Base-by-base conservation (phyloP, 2,888 invertebrate species). In the Strigamia maritima region DNA sequence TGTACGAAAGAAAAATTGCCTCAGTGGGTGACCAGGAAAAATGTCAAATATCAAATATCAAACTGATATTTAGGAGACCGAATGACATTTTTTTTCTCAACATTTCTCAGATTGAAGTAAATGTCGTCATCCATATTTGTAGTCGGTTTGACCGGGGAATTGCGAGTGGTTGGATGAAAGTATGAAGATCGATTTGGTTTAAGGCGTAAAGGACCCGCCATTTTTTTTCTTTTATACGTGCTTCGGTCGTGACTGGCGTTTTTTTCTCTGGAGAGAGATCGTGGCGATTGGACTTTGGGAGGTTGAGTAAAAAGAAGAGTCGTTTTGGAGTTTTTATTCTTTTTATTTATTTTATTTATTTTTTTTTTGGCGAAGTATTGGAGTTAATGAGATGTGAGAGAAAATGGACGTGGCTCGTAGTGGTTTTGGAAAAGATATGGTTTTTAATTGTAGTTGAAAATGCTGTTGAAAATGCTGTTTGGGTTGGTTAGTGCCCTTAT, bases 131-230 rank as follows among this genome's bases (percentile, higher is more conserved):
- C 60, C 22, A 60, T 60, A 60, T 60, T 60, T 60, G 60, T 60
- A 60, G 8, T 19, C 19, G 24, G 60, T 19, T 60, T 60, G 60
- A 49, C 49, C 19, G 60, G 24, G 60, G n/a, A 44, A 44, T 44
- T 44, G 14, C n/a, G 16, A 44, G 16, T 44, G 16, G 44, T 16
- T 44, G 44, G 44, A 44, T 44, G 54, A 44, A 44, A 8, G 54
- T 54, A 54, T 70, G 26, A 26, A 26, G 70, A 70, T 70, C 70
- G 70, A 70, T 70, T 65, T 28, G 54, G 54, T 54, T 54, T 54
- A 54, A 70, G 70, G 70, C 26, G 70, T 65, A 65, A 65, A 65
- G n/a, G 60, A 65, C 60, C 28, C 28, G 70, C 26, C 54, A 54
- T 54, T 28, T 70, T 70, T 28, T 28, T n/a, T 70, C 28, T 70